phyloP scores from a whole-genome alignment of 2,888 invertebrate species.

The Tiliacea aurago region DNA sequence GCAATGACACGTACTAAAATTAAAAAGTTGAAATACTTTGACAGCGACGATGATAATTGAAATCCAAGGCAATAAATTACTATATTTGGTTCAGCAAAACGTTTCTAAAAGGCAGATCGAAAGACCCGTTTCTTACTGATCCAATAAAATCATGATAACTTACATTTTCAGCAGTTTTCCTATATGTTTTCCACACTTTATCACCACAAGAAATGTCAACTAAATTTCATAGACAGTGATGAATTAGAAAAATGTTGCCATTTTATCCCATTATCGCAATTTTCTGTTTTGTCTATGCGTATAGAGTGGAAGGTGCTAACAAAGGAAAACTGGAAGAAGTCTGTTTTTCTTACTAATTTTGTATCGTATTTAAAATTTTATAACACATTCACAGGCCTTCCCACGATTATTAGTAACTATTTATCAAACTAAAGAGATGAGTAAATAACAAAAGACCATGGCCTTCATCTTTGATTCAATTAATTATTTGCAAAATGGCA shows the following conservation, averaged over 20 bases:
- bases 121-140: background rate
- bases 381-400: background rate
- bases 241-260: constrained; percentile 42
- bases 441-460: fast-evolving
- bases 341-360: background rate
- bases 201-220: constrained; percentile 52
- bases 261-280: background rate
- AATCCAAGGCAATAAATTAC: constrained; percentile 24
- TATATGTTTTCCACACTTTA: constrained; percentile 51
- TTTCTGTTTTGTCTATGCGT: constrained; percentile 32
- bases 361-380: background rate
- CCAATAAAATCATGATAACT: constrained; percentile 49
- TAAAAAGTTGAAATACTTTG: constrained; percentile 72
- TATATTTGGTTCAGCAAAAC: background rate
- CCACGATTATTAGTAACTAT: background rate
- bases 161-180: constrained; percentile 57
- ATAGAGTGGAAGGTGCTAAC: background rate
- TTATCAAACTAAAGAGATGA: background rate
- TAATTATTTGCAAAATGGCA: constrained; percentile 37
- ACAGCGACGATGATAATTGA: constrained; percentile 68
- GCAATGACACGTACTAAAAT: constrained; percentile 70
- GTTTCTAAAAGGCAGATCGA: background rate
- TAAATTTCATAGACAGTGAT: constrained; percentile 47
- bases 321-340: background rate
- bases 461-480: background rate